Evolutionary conservation across 2,113 vertebrate genomes (phyloP).

Genomic region (Silurus meridionalis): DNA sequence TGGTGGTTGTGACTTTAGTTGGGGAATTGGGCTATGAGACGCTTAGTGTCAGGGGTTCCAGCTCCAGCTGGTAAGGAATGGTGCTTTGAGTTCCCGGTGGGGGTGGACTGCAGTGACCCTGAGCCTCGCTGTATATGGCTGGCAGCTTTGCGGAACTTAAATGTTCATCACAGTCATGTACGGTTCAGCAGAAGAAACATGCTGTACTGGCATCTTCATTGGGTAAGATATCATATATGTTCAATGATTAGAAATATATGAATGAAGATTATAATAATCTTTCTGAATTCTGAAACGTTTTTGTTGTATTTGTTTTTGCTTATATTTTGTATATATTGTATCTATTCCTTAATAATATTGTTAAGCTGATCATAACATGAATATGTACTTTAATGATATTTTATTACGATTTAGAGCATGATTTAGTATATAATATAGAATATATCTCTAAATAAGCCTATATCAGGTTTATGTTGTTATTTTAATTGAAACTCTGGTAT

Average conservation of each 20-base stretch:
- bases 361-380: background rate
- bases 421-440: no score
- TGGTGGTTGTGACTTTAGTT: background rate
- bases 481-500: background rate
- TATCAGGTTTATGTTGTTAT: background rate
- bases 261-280: background rate
- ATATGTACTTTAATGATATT: background rate
- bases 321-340: background rate
- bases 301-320: background rate
- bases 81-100: slow-evolving; percentile 81
- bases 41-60: slow-evolving; percentile 49
- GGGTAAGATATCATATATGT: slow-evolving; percentile 60
- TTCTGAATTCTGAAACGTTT: background rate
- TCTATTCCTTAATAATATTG: background rate
- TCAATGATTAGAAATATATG: no score
- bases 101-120: slow-evolving; percentile 86
- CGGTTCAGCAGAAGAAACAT: slow-evolving; percentile 53
- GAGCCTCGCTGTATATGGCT: slow-evolving; percentile 92
- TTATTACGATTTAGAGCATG: background rate
- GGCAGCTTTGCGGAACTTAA: slow-evolving; percentile 71
- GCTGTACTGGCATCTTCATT: slow-evolving; percentile 53
- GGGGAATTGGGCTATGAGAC: slow-evolving; percentile 42
- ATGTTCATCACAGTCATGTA: slow-evolving; percentile 47
- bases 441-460: background rate
- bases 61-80: slow-evolving; percentile 72